phyloP scores from a whole-genome alignment of 2,113 vertebrate species.

The Ailurus styani region DNA sequence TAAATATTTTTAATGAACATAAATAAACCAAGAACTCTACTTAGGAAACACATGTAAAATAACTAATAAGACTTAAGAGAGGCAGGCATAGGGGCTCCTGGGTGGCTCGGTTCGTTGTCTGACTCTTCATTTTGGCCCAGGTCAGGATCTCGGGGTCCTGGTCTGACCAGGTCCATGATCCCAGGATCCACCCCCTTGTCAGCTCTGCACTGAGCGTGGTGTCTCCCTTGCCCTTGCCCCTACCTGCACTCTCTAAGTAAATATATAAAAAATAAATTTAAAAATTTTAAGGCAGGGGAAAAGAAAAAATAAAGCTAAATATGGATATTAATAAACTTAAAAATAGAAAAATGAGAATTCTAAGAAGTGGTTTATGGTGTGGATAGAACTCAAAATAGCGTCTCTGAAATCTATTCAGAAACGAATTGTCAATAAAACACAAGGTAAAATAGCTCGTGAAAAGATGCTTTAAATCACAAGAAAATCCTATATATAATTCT shows the following conservation, averaged over 20 bases:
- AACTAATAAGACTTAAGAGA: not conserved
- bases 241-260: not conserved
- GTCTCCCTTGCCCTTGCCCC: not conserved
- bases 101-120: not conserved
- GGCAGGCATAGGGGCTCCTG: not conserved
- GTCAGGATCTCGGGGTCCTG: not conserved
- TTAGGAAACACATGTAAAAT: not conserved
- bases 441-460: not conserved
- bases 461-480: not conserved
- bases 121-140: not conserved
- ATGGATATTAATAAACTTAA: not conserved
- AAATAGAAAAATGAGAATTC: slow-evolving; percentile 3
- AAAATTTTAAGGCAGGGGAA: not conserved
- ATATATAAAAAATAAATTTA: not conserved
- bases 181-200: not conserved
- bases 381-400: not conserved
- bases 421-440: not conserved
- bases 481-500: not conserved
- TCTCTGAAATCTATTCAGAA: not conserved
- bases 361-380: not conserved
- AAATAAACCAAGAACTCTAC: not conserved
- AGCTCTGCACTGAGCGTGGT: not conserved
- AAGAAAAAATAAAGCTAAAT: not conserved
- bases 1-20: not conserved
- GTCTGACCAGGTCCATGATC: not conserved